phyloP scores from a whole-genome alignment of 2,888 invertebrate species.

The Acanthoscelides obtectus region DNA sequence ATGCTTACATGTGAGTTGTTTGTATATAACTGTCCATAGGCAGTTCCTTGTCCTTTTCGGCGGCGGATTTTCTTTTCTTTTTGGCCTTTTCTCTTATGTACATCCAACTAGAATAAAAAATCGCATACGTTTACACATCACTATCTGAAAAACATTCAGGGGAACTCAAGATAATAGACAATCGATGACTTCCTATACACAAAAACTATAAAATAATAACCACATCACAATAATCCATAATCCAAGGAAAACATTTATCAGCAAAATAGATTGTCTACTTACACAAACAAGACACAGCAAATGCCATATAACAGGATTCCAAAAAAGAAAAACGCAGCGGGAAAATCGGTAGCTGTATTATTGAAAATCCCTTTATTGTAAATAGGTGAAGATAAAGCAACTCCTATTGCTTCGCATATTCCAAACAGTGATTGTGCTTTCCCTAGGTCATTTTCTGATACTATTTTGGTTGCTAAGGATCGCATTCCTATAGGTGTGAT shows the following conservation, averaged over 20 bases:
- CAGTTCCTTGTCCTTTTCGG: slow-evolving; percentile 15
- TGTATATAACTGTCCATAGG: slow-evolving; percentile 23
- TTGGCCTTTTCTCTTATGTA: slow-evolving; percentile 17
- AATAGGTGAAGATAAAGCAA: slow-evolving; percentile 53
- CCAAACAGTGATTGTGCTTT: slow-evolving; percentile 55
- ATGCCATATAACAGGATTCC: slow-evolving; percentile 37
- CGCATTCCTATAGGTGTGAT: slow-evolving; percentile 40
- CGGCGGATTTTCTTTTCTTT: slow-evolving; percentile 4
- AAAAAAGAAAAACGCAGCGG: slow-evolving; percentile 57
- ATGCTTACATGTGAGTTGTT: slow-evolving; percentile 24
- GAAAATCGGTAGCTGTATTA: slow-evolving; percentile 48
- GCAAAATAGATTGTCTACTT: slow-evolving; percentile 19
- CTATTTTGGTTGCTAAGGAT: slow-evolving; percentile 44
- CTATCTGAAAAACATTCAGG: not conserved
- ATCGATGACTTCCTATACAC: not conserved
- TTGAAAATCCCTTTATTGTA: slow-evolving; percentile 54
- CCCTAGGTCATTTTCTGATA: slow-evolving; percentile 42
- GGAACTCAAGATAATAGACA: not conserved
- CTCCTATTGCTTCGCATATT: slow-evolving; percentile 56
- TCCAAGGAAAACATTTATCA: not conserved
- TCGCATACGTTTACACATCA: not conserved
- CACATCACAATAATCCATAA: not conserved
- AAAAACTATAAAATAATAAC: not conserved
- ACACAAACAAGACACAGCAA: slow-evolving; percentile 28
- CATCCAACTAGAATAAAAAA: slow-evolving; percentile 22